These are phyloP conservation scores for Eufriesea mexicana DNA, from an alignment of 1,140 invertebrate species.

Conservation along the genomic window DNA sequence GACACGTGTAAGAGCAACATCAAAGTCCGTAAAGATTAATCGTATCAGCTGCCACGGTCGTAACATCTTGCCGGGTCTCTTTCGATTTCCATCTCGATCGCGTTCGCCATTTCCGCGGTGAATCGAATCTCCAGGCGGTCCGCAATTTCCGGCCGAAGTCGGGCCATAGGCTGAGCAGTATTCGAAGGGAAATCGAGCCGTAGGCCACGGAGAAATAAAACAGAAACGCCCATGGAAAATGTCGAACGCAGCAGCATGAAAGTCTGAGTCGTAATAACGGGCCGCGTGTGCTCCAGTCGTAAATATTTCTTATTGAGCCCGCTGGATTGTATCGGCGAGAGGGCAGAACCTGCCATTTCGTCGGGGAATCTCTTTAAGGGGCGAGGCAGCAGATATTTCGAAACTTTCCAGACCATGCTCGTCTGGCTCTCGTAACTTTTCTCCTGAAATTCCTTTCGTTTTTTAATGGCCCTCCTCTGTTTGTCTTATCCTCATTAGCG, in stretches of 20 bases:
- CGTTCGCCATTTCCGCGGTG: background rate
- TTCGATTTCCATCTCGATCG: slow-evolving; percentile 24
- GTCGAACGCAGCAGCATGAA: slow-evolving; percentile 30
- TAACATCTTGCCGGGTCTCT: background rate
- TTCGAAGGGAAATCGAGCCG: slow-evolving; percentile 9
- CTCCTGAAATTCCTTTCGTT: background rate
- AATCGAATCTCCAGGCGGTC: slow-evolving; percentile 14
- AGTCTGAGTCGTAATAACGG: slow-evolving; percentile 41
- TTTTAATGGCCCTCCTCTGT: background rate
- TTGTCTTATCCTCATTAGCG: slow-evolving; percentile 7
- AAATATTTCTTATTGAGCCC: slow-evolving; percentile 56
- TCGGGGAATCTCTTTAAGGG: slow-evolving; percentile 18
- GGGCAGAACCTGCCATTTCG: slow-evolving; percentile 4
- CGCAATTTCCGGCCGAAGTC: slow-evolving; percentile 11
- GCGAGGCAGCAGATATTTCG: slow-evolving; percentile 7
- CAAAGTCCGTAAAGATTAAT: slow-evolving; percentile 3
- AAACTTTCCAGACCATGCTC: slow-evolving; percentile 43
- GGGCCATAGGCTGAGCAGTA: background rate
- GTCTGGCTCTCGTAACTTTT: slow-evolving; percentile 14
- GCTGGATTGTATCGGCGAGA: slow-evolving; percentile 33
- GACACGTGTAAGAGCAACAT: background rate
- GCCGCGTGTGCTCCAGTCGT: slow-evolving; percentile 40
- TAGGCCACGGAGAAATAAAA: slow-evolving; percentile 32
- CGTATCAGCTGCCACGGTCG: background rate
- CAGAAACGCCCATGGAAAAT: slow-evolving; percentile 25